These are phyloP conservation scores for Danio kyathit DNA, from an alignment of 2,797 vertebrate species.

Conservation along the genomic window DNA sequence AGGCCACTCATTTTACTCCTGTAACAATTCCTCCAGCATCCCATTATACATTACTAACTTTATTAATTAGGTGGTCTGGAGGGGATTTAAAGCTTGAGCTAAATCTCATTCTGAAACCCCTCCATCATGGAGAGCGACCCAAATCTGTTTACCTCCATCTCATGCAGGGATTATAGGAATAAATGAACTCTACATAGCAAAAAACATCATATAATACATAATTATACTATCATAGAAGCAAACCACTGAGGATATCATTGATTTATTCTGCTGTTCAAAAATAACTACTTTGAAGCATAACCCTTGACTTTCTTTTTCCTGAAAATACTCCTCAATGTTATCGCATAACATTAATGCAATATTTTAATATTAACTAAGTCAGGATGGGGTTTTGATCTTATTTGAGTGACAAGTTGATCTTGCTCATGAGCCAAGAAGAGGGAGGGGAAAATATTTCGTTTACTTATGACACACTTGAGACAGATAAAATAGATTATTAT, in stretches of 20 bases:
- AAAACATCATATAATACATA: not conserved
- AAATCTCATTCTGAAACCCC: not conserved
- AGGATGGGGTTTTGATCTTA: too few relatives aligned
- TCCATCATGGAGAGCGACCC: conserved; percentile 9
- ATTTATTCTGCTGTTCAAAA: not conserved
- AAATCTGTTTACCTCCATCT: conserved; percentile 16
- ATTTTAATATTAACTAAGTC: too few relatives aligned
- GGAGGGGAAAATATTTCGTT: too few relatives aligned
- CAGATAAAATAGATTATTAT: too few relatives aligned
- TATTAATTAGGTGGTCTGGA: conserved; percentile 15
- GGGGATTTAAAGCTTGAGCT: conserved; percentile 9
- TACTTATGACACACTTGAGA: too few relatives aligned
- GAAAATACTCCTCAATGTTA: too few relatives aligned
- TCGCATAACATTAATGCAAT: too few relatives aligned
- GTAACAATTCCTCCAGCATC: not conserved
- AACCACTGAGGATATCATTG: not conserved
- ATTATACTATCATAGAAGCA: not conserved
- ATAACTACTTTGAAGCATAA: not conserved
- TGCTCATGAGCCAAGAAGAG: too few relatives aligned
- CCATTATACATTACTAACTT: not conserved
- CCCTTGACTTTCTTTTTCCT: too few relatives aligned
- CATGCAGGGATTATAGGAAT: conserved; percentile 11
- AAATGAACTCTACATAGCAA: not conserved
- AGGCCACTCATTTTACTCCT: not conserved
- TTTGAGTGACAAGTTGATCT: too few relatives aligned